Evolutionary conservation across 1,140 invertebrate genomes (phyloP).

Genomic region (Pseudomyrmex cubaensis): DNA sequence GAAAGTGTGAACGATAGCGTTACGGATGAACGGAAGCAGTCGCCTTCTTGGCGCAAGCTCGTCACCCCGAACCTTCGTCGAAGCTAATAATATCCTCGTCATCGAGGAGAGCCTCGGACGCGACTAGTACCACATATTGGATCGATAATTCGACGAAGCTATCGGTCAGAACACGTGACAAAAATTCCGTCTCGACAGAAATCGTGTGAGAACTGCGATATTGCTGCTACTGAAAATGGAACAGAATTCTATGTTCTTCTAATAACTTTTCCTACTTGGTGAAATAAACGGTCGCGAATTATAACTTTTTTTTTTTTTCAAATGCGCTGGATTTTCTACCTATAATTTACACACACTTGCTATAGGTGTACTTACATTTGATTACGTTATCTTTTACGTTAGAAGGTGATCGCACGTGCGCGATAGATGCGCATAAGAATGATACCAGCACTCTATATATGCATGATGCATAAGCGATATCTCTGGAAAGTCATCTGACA

Average conservation of each 20-base stretch:
- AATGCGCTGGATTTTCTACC: background rate
- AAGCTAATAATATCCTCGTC: conserved; percentile 67
- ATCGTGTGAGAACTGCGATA: background rate
- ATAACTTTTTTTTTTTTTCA: no score
- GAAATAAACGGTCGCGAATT: background rate
- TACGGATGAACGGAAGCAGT: conserved; percentile 44
- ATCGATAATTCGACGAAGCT: conserved; percentile 56
- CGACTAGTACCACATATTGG: conserved; percentile 30
- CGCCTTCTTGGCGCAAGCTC: conserved; percentile 55
- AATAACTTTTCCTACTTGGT: background rate
- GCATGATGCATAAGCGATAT: background rate
- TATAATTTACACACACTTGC: no score
- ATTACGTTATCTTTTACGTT: background rate
- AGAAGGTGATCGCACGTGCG: background rate
- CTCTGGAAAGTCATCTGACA: background rate
- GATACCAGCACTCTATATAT: no score
- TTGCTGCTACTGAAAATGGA: background rate
- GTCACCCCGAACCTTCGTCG: conserved; percentile 47
- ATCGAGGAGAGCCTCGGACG: conserved; percentile 33
- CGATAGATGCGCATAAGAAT: background rate
- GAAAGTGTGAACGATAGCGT: conserved; percentile 42
- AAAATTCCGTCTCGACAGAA: conserved; percentile 12
- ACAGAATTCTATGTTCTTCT: background rate
- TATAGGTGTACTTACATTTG: background rate
- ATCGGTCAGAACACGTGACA: conserved; percentile 1